Percentiles rank a stretch among this genome's conserved stretches.
Conservation (phyloP, 2,113 vertebrate species). For the Apeltes quadracus region DNA sequence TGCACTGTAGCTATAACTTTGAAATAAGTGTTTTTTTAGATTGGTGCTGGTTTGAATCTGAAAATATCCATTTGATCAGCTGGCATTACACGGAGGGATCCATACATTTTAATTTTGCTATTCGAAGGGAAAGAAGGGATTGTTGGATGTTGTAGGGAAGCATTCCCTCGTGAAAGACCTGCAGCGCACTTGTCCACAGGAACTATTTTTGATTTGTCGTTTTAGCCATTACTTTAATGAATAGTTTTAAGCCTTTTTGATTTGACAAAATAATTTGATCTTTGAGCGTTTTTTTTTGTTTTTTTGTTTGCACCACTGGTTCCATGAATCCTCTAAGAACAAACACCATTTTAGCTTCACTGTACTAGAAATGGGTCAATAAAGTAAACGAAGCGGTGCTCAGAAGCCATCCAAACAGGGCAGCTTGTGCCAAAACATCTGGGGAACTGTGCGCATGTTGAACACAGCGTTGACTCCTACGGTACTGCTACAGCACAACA, state of each 20-base stretch:
- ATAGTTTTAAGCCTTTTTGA: constrained; percentile 24
- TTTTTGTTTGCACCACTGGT: constrained; percentile 47
- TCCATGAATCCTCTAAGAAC: constrained; percentile 56
- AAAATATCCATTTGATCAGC: constrained; percentile 41
- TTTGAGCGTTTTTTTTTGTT: constrained; percentile 6
- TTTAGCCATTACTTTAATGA: constrained; percentile 4
- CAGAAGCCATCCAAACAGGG: constrained; percentile 40
- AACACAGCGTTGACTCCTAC: too few species aligned
- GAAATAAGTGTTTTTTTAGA: constrained; percentile 23
- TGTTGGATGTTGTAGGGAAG: constrained; percentile 13
- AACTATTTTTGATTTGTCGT: constrained; percentile 22
- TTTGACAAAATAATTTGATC: constrained; percentile 29
- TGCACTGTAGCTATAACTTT: constrained; percentile 48
- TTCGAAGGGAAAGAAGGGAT: constrained; percentile 57
- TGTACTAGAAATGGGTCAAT: constrained; percentile 46
- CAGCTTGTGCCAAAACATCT: constrained; percentile 59
- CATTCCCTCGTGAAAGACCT: constrained; percentile 37
- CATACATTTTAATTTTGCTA: constrained; percentile 22
- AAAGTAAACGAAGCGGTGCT: neutral
- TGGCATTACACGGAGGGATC: constrained; percentile 48
- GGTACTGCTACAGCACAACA: too few species aligned
- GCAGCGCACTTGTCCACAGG: constrained; percentile 45
- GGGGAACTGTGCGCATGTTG: constrained; percentile 71
- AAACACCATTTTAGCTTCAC: constrained; percentile 52
- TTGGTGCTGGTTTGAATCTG: constrained; percentile 46